Conservation (phyloP, 2,888 invertebrate genomes). For the Stramonita haemastoma region DNA sequence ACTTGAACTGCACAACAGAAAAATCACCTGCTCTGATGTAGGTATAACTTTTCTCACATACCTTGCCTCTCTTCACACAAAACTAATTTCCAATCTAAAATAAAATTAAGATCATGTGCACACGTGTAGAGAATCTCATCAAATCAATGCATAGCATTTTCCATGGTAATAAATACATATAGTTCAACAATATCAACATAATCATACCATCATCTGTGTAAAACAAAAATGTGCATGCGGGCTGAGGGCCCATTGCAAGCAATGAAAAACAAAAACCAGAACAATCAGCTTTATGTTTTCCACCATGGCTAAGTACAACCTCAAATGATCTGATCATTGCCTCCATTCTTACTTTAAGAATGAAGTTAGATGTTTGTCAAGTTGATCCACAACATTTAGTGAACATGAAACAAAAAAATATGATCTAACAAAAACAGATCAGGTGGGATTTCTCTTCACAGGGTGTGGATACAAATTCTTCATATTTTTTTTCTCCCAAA, state of each 20-base stretch:
- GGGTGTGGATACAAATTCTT: no score
- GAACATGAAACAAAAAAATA: no score
- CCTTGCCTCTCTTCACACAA: neutral
- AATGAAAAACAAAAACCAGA: neutral
- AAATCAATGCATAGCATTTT: neutral
- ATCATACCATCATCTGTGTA: neutral
- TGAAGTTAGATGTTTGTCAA: no score
- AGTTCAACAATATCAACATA: neutral
- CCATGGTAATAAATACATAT: neutral
- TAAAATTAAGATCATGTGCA: neutral
- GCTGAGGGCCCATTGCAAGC: neutral
- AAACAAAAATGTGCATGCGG: neutral
- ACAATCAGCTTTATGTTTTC: neutral
- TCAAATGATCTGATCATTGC: neutral
- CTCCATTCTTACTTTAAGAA: neutral
- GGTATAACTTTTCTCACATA: neutral
- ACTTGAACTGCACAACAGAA: no score
- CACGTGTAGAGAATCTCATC: neutral
- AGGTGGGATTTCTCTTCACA: no score
- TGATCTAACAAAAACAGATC: no score
- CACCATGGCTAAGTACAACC: neutral
- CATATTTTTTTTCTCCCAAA: no score
- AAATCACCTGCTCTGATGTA: neutral
- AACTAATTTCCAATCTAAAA: neutral
- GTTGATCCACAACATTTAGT: no score